Conservation (phyloP, 1,140 invertebrate species). For the Drosophila ercepeae region DNA sequence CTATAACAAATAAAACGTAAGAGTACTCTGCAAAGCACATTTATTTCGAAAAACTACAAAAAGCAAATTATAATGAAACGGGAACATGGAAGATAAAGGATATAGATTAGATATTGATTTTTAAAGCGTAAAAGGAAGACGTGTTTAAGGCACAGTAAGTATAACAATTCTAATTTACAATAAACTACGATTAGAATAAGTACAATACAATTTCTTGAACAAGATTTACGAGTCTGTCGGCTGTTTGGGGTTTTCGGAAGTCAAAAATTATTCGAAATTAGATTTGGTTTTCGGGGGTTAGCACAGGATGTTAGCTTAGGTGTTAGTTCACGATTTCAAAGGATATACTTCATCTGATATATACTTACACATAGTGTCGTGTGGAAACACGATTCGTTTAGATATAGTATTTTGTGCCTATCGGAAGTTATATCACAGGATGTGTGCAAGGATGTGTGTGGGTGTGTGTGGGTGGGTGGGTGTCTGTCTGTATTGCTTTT, state of each 20-base stretch:
- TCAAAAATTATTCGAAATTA: background rate
- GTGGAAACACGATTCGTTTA: slow-evolving; percentile 19
- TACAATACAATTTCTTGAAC: slow-evolving; percentile 49
- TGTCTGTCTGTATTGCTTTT: slow-evolving; percentile 44
- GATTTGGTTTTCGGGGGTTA: slow-evolving; percentile 16
- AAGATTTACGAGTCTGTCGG: slow-evolving; percentile 9
- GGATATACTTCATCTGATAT: slow-evolving; percentile 12
- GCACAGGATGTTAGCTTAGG: slow-evolving; percentile 10
- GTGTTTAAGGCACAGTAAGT: slow-evolving; percentile 28
- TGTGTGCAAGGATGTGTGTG: slow-evolving; percentile 26
- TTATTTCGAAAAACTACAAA: slow-evolving; percentile 31
- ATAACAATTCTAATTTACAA: slow-evolving; percentile 22
- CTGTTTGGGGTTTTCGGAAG: slow-evolving; percentile 4
- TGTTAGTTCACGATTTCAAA: slow-evolving; percentile 14
- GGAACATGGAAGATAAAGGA: slow-evolving; percentile 11
- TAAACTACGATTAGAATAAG: slow-evolving; percentile 10
- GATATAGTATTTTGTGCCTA: slow-evolving; percentile 24
- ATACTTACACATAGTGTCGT: slow-evolving; percentile 44
- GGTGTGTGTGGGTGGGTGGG: slow-evolving; percentile 9
- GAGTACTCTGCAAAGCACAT: slow-evolving; percentile 16
- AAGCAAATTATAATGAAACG: slow-evolving; percentile 28
- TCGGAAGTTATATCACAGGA: slow-evolving; percentile 37
- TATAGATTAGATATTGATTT: background rate
- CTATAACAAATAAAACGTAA: slow-evolving; percentile 10
- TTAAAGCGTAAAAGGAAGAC: slow-evolving; percentile 26